These are phyloP conservation scores for Therioaphis trifolii DNA, from an alignment of 2,888 invertebrate genomes.

Conservation along the genomic window DNA sequence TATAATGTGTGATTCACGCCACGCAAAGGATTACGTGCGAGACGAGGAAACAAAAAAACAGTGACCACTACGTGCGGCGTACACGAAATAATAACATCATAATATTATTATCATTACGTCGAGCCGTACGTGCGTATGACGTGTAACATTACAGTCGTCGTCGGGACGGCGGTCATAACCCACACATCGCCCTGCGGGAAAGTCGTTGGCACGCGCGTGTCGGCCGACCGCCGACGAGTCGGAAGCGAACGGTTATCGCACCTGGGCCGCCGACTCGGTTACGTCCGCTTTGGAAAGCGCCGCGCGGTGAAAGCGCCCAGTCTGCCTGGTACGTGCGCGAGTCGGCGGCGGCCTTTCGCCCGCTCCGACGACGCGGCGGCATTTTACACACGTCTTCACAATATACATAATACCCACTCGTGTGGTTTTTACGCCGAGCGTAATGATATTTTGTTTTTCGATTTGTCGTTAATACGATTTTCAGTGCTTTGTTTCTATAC, in stretches of 20 bases:
- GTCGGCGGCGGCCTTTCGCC: neutral
- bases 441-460: neutral
- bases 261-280: neutral
- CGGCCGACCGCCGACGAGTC: neutral
- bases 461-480: neutral
- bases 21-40: too few species aligned
- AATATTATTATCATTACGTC: too few species aligned
- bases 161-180: too few species aligned
- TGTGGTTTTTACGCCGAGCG: neutral
- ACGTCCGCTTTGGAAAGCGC: slow-evolving; percentile 55
- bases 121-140: too few species aligned
- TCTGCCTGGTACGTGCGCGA: too few species aligned
- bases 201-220: neutral
- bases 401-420: too few species aligned
- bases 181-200: neutral
- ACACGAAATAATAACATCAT: too few species aligned
- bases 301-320: slow-evolving; percentile 35
- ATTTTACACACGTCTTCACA: too few species aligned
- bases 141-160: too few species aligned
- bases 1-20: too few species aligned
- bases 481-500: neutral
- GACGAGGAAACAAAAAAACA: too few species aligned
- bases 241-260: neutral
- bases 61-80: too few species aligned
- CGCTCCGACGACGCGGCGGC: neutral